phyloP scores from a whole-genome alignment of 2,113 vertebrate species.

The Psittacula cyanocephala region DNA sequence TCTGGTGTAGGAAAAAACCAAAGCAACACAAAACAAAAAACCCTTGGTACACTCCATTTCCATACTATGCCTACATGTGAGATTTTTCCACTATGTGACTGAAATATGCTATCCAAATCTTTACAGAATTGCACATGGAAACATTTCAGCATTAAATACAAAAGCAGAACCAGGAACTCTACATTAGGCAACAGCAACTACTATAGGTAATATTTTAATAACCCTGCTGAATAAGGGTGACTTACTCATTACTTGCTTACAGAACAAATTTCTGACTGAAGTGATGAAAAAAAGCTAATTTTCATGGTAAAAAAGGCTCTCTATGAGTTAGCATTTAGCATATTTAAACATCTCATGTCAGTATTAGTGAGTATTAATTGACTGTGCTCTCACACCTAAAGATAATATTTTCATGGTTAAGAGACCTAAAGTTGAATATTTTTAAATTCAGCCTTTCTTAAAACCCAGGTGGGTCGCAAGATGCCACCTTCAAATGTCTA shows the following conservation, averaged over 20 bases:
- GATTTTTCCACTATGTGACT: background rate
- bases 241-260: background rate
- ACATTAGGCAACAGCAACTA: background rate
- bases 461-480: background rate
- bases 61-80: background rate
- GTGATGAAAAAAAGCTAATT: background rate
- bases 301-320: background rate
- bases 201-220: background rate
- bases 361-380: background rate
- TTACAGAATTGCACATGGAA: background rate
- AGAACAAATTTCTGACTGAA: background rate
- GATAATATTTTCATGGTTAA: background rate
- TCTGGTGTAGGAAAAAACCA: background rate
- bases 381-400: background rate
- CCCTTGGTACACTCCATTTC: fast-evolving
- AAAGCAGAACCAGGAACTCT: background rate
- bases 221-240: background rate
- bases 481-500: background rate
- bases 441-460: background rate
- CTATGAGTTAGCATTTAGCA: background rate
- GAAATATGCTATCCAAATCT: background rate
- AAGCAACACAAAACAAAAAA: background rate
- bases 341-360: background rate
- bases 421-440: background rate
- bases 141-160: background rate